These are phyloP conservation scores for Apocrypta bakeri DNA, from an alignment of 1,140 invertebrate genomes.

Conservation along the genomic window DNA sequence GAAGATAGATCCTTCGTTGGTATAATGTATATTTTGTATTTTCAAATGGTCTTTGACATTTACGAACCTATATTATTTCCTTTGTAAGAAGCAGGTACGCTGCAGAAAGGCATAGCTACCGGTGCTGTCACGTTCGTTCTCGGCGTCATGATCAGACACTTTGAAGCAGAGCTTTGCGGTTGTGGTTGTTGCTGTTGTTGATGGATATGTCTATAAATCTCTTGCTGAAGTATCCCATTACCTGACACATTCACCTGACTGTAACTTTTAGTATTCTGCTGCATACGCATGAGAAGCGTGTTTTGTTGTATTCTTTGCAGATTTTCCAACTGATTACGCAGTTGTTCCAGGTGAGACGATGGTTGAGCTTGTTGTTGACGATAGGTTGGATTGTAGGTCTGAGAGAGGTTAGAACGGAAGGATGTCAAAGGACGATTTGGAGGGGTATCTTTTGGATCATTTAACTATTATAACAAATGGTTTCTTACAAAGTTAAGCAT, in stretches of 20 bases:
- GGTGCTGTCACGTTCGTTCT: not conserved
- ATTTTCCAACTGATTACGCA: constrained; percentile 15
- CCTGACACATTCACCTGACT: not conserved
- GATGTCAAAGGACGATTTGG: not conserved
- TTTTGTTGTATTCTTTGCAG: not conserved
- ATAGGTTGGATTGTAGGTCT: not conserved
- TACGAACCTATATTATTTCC: constrained; percentile 35
- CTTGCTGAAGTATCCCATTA: constrained; percentile 2
- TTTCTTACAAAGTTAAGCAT: too few species aligned
- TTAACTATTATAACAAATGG: too few species aligned
- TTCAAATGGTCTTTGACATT: too few species aligned
- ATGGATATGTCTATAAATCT: constrained; percentile 13
- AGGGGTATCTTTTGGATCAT: not conserved
- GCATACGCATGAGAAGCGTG: not conserved
- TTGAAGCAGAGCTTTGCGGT: not conserved
- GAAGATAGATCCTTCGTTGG: too few species aligned
- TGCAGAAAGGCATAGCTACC: constrained; percentile 36
- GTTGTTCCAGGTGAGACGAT: constrained; percentile 16
- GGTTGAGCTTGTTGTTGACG: not conserved
- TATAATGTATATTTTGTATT: too few species aligned
- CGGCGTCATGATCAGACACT: constrained; percentile 34
- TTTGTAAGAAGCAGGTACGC: constrained; percentile 32
- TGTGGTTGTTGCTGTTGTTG: not conserved
- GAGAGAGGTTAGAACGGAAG: not conserved
- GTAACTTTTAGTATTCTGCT: not conserved